Conservation (phyloP, 2,888 invertebrate genomes). For the Pyrocoelia pectoralis region DNA sequence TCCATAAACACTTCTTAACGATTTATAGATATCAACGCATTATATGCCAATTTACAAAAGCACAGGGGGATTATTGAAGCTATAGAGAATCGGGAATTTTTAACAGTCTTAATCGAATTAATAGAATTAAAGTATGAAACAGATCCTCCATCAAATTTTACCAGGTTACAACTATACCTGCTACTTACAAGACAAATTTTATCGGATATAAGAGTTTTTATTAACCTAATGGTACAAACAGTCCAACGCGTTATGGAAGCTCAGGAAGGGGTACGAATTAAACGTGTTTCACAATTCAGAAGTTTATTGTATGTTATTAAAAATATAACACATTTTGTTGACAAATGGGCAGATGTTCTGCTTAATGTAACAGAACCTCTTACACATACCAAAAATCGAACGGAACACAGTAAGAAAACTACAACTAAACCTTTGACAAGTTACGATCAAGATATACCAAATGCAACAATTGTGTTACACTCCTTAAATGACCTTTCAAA, state of each 20-base stretch:
- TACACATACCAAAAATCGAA: neutral
- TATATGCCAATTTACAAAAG: neutral
- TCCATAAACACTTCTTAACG: neutral
- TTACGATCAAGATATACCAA: neutral
- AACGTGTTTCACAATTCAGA: neutral
- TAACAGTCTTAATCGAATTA: constrained; percentile 12
- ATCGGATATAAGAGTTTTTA: neutral
- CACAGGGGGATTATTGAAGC: neutral
- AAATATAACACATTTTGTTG: neutral
- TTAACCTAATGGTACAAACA: neutral
- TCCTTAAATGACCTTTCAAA: neutral
- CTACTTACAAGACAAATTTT: neutral
- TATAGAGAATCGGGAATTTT: constrained; percentile 7
- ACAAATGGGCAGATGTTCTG: neutral
- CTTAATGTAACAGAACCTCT: neutral
- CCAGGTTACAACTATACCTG: neutral
- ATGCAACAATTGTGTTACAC: neutral
- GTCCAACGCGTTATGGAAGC: neutral
- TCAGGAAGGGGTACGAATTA: no score
- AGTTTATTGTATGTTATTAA: neutral
- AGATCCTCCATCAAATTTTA: constrained; percentile 8
- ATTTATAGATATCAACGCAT: neutral
- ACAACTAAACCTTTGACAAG: neutral
- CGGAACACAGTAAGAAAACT: neutral
- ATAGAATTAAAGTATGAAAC: constrained; percentile 17